A percentile compares a stretch with the other conserved stretches of the same genome.
Evolutionary conservation across 2,113 vertebrate genomes (phyloP).

Genomic region (Prolemur simus): DNA sequence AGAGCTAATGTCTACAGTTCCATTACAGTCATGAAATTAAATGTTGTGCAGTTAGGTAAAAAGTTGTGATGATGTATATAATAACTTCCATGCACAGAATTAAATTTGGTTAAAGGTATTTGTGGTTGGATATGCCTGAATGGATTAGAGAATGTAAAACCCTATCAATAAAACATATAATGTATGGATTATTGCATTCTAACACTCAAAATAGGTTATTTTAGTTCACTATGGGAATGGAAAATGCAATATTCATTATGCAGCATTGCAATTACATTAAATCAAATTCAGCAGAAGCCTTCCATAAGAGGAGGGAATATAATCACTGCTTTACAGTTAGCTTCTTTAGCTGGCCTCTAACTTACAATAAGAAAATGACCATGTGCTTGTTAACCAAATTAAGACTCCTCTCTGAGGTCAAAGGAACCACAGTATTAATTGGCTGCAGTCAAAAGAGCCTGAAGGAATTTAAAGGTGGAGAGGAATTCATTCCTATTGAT

Average conservation of each 20-base stretch:
- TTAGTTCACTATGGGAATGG: conserved; percentile 67
- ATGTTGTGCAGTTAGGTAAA: conserved; percentile 44
- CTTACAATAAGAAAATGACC: neutral
- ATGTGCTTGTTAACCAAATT: neutral
- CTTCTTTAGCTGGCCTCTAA: neutral
- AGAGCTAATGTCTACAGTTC: conserved; percentile 48
- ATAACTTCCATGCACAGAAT: conserved; percentile 54
- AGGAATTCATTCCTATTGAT: neutral
- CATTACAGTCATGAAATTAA: conserved; percentile 70
- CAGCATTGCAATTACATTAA: conserved; percentile 45
- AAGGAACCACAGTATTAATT: conserved; percentile 4
- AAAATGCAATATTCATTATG: conserved; percentile 66
- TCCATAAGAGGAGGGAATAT: conserved; percentile 55
- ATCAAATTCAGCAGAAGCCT: conserved; percentile 67
- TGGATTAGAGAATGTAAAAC: conserved; percentile 55
- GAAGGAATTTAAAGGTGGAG: conserved; percentile 3
- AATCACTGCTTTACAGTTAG: neutral
- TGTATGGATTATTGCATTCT: conserved; percentile 64
- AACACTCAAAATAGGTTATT: conserved; percentile 55
- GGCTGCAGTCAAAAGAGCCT: neutral
- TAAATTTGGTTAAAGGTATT: conserved; percentile 62
- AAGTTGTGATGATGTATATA: conserved; percentile 63
- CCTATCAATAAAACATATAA: conserved; percentile 58
- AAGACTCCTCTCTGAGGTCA: neutral
- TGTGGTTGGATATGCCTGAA: conserved; percentile 44